Conservation (phyloP, 2,888 invertebrate species). For the Netelia virgata region DNA sequence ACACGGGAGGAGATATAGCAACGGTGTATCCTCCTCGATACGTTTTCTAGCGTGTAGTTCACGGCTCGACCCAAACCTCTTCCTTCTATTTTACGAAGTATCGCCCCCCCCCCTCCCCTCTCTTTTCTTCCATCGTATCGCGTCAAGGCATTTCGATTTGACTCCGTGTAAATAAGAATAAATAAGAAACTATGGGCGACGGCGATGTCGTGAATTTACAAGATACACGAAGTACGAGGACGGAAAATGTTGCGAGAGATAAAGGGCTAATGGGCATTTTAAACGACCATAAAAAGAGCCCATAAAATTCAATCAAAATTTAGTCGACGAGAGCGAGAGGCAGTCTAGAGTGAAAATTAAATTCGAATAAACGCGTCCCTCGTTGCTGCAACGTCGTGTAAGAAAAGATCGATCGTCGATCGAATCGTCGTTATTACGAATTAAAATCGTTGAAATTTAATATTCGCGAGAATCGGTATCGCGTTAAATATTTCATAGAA, state of each 20-base stretch:
- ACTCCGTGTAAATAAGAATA: conserved; percentile 64
- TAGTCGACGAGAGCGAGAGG: conserved; percentile 8
- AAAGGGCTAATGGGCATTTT: conserved; percentile 57
- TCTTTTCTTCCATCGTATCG: conserved; percentile 13
- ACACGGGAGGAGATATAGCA: background rate
- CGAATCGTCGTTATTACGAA: background rate
- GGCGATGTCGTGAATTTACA: conserved; percentile 41
- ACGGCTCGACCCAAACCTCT: conserved; percentile 12
- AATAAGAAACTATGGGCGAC: conserved; percentile 61
- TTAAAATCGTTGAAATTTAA: conserved; percentile 1
- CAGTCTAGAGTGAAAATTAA: conserved; percentile 30
- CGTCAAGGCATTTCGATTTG: conserved; percentile 50
- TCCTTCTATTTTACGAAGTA: conserved; percentile 36
- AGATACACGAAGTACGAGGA: conserved; percentile 26
- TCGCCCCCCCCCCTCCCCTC: conserved; percentile 25
- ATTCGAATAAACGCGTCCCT: conserved; percentile 1
- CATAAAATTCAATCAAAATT: conserved; percentile 27
- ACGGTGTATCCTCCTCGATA: conserved; percentile 4
- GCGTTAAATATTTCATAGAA: background rate
- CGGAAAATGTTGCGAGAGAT: conserved; percentile 52
- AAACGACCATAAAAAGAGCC: conserved; percentile 49
- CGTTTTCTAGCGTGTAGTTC: conserved; percentile 26
- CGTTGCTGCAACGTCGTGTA: background rate
- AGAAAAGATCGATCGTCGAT: background rate
- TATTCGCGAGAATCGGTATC: background rate